Evolutionary conservation across 2,797 vertebrate genomes (phyloP), one percentile per base, ranked within the genome.

Genomic region (Adrianichthys oophorus): DNA sequence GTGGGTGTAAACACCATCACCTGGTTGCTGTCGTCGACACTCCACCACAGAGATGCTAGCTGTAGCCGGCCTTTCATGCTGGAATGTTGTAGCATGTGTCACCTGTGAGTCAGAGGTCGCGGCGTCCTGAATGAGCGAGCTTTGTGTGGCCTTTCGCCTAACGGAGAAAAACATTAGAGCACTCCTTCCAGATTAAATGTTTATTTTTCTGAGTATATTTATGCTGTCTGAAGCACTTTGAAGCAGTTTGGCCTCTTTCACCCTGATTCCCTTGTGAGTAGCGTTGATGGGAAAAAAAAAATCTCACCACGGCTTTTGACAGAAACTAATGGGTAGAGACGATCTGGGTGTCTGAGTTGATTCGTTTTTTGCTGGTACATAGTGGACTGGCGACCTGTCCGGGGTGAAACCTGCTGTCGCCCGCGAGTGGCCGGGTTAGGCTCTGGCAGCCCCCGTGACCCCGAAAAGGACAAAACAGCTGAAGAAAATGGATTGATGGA

Each of bases 121-220:
- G 59, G 68, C 66, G 46, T 44, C 53, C 32, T 46, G 50, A 62
- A 21, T 53, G 62, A 56, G 44, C 67, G 63, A 68, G 46, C 24
- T 72, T 72, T 71, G 48, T 69, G 59, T 44, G 78, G 70, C 62
- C 51, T 0, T 32, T 37, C 21, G 56, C 62, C 74, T 84, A 64
- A 77, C 76, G 76, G 80, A 77, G 73, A 80, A 72, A 76, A 65
- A 76, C 78, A 74, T 84, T 72, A 72, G 57, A 75, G 82, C 72
- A 68, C 72, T 79, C 79, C 64, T 57, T 76, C 72, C 68, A 48
- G 61, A 85, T 76, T 63, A 62, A 72, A 59, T 86, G 84, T 91
- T 89, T 89, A 84, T 90, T 91, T 87, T 85, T 81, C 73, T 61
- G 59, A 70, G 74, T 66, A 79, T 85, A 87, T 89, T 90, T 88